Conservation (phyloP, 1,140 invertebrate genomes). For the Zaprionus africanus region DNA sequence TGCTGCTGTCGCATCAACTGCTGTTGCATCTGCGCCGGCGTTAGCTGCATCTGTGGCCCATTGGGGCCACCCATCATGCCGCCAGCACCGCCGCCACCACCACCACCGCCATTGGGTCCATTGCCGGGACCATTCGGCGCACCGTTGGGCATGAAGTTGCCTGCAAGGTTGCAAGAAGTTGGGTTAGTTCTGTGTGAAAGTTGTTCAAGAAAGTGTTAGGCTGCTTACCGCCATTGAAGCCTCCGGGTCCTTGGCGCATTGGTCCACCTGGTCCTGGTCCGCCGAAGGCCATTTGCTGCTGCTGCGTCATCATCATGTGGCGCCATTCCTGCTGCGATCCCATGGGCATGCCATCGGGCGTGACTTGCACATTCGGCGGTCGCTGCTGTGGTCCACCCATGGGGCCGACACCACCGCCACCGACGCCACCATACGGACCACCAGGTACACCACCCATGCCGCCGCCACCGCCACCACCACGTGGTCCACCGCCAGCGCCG, state of each 20-base stretch:
- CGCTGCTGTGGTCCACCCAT: slow-evolving; percentile 84
- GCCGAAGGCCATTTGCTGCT: slow-evolving; percentile 87
- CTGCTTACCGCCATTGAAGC: slow-evolving; percentile 87
- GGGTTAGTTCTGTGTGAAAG: neutral
- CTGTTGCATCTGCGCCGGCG: slow-evolving; percentile 85
- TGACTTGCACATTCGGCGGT: slow-evolving; percentile 85
- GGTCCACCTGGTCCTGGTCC: slow-evolving; percentile 78
- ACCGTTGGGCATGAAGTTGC: slow-evolving; percentile 80
- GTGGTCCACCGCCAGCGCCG: slow-evolving; percentile 66
- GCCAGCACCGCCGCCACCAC: neutral
- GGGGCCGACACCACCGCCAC: slow-evolving; percentile 47
- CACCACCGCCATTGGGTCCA: slow-evolving; percentile 59
- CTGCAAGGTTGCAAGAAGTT: slow-evolving; percentile 25
- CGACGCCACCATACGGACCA: slow-evolving; percentile 78
- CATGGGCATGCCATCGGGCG: slow-evolving; percentile 85
- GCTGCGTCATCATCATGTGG: slow-evolving; percentile 88
- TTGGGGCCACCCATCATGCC: slow-evolving; percentile 76
- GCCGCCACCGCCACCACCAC: slow-evolving; percentile 34
- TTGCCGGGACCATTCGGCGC: slow-evolving; percentile 56
- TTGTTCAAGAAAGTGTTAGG: neutral
- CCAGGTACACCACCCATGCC: slow-evolving; percentile 85
- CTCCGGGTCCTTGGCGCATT: slow-evolving; percentile 87
- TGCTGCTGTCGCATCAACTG: slow-evolving; percentile 84
- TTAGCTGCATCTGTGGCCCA: slow-evolving; percentile 85
- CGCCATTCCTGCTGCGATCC: slow-evolving; percentile 89